These are phyloP conservation scores for Bugula neritina DNA, from an alignment of 2,888 invertebrate genomes.

Conservation along the genomic window DNA sequence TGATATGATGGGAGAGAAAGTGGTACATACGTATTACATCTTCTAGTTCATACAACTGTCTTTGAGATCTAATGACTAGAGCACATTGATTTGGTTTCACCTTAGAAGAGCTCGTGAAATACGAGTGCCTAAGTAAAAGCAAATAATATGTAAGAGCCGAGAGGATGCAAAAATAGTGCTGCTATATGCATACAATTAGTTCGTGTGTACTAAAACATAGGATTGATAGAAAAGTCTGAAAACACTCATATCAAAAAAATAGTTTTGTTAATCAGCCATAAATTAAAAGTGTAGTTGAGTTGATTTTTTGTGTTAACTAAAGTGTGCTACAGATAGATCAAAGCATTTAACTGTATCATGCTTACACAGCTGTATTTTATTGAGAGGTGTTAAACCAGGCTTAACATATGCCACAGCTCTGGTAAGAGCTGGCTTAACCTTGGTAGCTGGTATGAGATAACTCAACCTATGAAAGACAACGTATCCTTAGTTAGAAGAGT, in stretches of 20 bases:
- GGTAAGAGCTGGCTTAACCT: constrained; percentile 30
- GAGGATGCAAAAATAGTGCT: no score
- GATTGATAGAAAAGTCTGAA: no score
- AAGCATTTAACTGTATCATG: no score
- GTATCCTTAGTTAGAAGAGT: no score
- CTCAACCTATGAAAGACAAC: constrained; percentile 30
- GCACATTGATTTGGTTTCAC: constrained; percentile 23
- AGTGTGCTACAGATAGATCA: no score
- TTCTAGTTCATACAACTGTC: not conserved
- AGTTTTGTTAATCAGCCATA: no score
- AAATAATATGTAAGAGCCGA: not conserved
- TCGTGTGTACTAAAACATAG: no score
- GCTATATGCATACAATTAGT: no score
- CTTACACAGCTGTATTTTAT: constrained; percentile 30
- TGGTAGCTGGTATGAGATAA: constrained; percentile 31
- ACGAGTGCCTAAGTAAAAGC: not conserved
- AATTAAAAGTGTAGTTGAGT: no score
- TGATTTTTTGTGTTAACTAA: no score
- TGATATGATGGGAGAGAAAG: no score
- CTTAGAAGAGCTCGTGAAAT: constrained; percentile 10
- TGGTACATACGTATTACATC: not conserved
- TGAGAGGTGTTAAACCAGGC: constrained; percentile 29
- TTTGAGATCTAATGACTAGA: not conserved
- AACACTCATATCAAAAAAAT: no score
- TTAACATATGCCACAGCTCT: constrained; percentile 33